Base-by-base conservation (phyloP, 2,797 vertebrate species). In the Kryptopterus vitreolus region DNA sequence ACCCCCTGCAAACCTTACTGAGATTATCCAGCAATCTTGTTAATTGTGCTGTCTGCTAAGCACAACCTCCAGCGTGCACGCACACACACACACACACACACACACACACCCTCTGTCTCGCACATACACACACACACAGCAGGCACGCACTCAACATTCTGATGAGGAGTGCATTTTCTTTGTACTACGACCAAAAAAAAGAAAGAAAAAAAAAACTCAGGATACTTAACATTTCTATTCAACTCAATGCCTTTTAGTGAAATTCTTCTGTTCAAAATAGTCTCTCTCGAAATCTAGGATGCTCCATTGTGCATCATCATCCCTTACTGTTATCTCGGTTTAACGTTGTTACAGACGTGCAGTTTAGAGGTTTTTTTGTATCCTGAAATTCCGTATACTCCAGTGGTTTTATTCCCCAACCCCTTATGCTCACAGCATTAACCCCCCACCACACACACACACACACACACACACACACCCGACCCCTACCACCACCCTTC, bases 21-120 rank as follows among this genome's bases (percentile, higher is more conserved):
- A 72, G 83, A 80, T 86, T 78, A 79, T 76, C 50, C 70, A 75
- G 80, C 81, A 81, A 69, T 83, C 53, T 79, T 79, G 76, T 83
- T 84, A 77, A 80, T 74, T 76, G 76, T 71, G 46, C 71, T 63
- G 57, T 75, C 77, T 53, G 20, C 81, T 84, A 52, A 63, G 62
- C 46, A 38, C 31, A 72, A 57, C 65, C 35, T 76, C 38, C 59
- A 59, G 57, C 57, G 70, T 50, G 71, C 52, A 58, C 52, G 52
- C 61, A 20, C 62, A 59, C 52, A 24, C 46, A 53, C 33, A 43
- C 26, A 53, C 48, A 38, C 22, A 48, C 35, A 63, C 18, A n/a
- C 26, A 66, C 50, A 53, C 66, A 70, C 52, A 55, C 66, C 31
- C 20, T 2, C 58, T 11, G 46, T 38, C 63, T 29, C 29, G 62